Evolutionary conservation across 2,888 invertebrate species (phyloP).

Genomic region (Seira musarum): DNA sequence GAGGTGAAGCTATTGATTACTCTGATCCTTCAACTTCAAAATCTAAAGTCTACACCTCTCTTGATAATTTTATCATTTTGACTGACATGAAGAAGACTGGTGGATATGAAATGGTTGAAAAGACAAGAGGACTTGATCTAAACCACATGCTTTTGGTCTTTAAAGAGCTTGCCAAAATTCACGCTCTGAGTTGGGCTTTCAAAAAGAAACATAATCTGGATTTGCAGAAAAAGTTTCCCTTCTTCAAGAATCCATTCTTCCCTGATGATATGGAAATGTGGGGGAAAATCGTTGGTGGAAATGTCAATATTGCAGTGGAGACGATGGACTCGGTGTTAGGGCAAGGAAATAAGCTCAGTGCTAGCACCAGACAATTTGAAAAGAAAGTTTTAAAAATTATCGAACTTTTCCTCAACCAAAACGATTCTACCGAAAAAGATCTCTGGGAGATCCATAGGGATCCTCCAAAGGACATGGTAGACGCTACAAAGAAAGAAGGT

Average conservation of each 20-base stretch:
- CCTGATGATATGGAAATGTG: constrained; percentile 4
- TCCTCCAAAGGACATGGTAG: constrained; percentile 5
- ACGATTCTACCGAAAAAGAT: background rate
- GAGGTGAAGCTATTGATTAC: constrained; percentile 42
- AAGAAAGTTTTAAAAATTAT: background rate
- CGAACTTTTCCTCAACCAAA: background rate
- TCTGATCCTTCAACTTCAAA: background rate
- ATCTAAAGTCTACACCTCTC: constrained; percentile 33
- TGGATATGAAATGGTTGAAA: constrained; percentile 41
- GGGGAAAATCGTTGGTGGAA: background rate
- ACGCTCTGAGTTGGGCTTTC: constrained; percentile 59
- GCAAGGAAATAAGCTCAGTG: constrained; percentile 10
- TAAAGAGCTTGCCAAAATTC: constrained; percentile 44
- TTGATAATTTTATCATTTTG: constrained; percentile 50
- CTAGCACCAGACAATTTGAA: background rate
- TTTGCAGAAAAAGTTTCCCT: constrained; percentile 27
- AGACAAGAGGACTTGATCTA: constrained; percentile 31
- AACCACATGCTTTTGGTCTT: constrained; percentile 43
- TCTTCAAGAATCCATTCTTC: background rate
- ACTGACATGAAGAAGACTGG: constrained; percentile 35
- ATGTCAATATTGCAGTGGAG: background rate
- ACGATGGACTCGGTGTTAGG: constrained; percentile 8
- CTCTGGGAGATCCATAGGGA: background rate
- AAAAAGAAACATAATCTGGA: constrained; percentile 19
- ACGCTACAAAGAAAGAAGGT: too few relatives aligned